A percentile compares a stretch with the other conserved stretches of the same genome.
phyloP scores from a whole-genome alignment of 35 echinoderm and acorn worm genomes.

The Acanthaster planci region DNA sequence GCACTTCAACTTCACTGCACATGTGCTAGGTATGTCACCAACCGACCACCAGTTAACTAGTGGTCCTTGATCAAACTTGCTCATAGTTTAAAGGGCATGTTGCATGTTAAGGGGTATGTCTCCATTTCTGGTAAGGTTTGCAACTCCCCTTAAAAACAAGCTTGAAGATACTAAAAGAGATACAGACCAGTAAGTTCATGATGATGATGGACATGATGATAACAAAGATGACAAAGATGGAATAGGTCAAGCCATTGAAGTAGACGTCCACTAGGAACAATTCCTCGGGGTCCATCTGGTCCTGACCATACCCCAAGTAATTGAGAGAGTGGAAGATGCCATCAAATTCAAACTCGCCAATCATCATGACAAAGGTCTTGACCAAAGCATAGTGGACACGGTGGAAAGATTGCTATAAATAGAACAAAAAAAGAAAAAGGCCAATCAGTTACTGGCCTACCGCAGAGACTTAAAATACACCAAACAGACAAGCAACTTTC shows the following conservation, averaged over 20 bases:
- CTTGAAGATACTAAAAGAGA: not conserved
- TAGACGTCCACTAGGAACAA: conserved; percentile 53
- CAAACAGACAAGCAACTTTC: too few relatives aligned
- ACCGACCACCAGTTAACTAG: too few relatives aligned
- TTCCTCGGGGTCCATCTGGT: not conserved
- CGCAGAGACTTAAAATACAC: too few relatives aligned
- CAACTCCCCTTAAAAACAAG: too few relatives aligned
- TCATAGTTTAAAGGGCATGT: not conserved
- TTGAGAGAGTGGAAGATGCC: conserved; percentile 77
- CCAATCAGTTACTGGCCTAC: too few relatives aligned
- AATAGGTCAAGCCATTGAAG: conserved; percentile 76
- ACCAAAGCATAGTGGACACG: conserved; percentile 67
- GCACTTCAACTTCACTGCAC: not conserved
- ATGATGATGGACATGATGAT: conserved; percentile 96
- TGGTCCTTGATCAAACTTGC: not conserved
- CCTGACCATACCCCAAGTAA: conserved; percentile 36
- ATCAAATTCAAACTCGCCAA: conserved; percentile 96
- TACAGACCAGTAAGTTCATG: conserved; percentile 86
- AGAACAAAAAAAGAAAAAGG: not conserved
- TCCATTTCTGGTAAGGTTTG: too few relatives aligned
- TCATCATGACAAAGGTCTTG: conserved; percentile 99
- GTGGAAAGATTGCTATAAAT: conserved; percentile 75
- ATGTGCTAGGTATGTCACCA: too few relatives aligned
- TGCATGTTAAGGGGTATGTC: too few relatives aligned
- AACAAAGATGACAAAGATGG: conserved; percentile 75